Conservation (phyloP, 53 echinoderm and acorn worm genomes). For the Zoroaster sp. region DNA sequence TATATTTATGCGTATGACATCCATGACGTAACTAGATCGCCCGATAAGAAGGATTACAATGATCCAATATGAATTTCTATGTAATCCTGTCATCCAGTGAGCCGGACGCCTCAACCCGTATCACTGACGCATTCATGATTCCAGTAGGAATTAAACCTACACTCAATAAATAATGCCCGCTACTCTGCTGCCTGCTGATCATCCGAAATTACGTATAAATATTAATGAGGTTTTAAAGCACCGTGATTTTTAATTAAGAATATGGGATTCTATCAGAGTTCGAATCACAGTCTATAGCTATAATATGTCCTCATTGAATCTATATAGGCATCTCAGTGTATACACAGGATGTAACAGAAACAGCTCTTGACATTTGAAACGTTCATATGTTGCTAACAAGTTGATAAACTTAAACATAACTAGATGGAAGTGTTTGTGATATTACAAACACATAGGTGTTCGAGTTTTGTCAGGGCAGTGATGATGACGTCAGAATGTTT, state of each 20-base stretch:
- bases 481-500: too few species aligned
- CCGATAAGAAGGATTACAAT: not conserved
- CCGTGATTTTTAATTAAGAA: constrained; percentile 18
- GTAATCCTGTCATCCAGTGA: not conserved
- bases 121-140: not conserved
- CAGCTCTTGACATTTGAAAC: too few species aligned
- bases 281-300: not conserved
- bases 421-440: too few species aligned
- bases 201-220: not conserved
- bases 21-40: not conserved
- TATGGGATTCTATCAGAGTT: not conserved
- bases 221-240: not conserved
- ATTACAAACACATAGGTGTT: too few species aligned
- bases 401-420: too few species aligned
- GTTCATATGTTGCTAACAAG: too few species aligned
- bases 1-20: not conserved
- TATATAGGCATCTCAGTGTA: too few species aligned
- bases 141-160: not conserved
- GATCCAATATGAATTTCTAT: not conserved
- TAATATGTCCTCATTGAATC: too few species aligned
- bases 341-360: too few species aligned
- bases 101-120: not conserved
- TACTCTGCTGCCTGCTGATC: not conserved
- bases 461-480: too few species aligned
- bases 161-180: not conserved